Evolutionary conservation across 2,888 invertebrate species (phyloP).

Genomic region (Sarcophaga variegata): DNA sequence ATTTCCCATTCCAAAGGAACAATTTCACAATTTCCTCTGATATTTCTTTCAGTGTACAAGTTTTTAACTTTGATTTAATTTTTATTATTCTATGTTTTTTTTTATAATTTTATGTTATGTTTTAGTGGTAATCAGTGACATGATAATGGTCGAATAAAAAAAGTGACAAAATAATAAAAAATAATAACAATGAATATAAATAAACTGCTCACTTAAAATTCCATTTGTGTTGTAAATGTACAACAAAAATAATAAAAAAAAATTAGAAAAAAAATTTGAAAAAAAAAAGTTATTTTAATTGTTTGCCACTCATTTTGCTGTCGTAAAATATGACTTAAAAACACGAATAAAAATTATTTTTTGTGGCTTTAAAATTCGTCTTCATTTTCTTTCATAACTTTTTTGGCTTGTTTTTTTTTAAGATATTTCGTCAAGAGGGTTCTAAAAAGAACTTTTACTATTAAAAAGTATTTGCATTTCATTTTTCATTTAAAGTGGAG

Average conservation of each 20-base stretch:
- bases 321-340: constrained; percentile 26
- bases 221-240: background rate
- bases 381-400: background rate
- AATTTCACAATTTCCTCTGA: too few relatives aligned
- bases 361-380: background rate
- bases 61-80: background rate
- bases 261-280: too few relatives aligned
- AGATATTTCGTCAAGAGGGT: constrained; percentile 11
- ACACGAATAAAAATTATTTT: constrained; percentile 28
- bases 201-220: constrained; percentile 5
- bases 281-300: constrained; percentile 31
- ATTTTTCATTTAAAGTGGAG: too few relatives aligned
- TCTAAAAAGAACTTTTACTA: background rate
- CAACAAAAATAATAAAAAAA: background rate
- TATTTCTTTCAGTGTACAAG: background rate
- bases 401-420: constrained; percentile 3
- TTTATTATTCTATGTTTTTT: background rate
- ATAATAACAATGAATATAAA: background rate
- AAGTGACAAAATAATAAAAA: background rate
- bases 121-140: background rate
- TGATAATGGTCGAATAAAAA: background rate
- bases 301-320: constrained; percentile 8
- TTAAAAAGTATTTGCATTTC: background rate
- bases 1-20: too few relatives aligned
- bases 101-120: background rate